These are phyloP conservation scores for Neogale vison DNA, from an alignment of 2,113 vertebrate species.

Conservation along the genomic window DNA sequence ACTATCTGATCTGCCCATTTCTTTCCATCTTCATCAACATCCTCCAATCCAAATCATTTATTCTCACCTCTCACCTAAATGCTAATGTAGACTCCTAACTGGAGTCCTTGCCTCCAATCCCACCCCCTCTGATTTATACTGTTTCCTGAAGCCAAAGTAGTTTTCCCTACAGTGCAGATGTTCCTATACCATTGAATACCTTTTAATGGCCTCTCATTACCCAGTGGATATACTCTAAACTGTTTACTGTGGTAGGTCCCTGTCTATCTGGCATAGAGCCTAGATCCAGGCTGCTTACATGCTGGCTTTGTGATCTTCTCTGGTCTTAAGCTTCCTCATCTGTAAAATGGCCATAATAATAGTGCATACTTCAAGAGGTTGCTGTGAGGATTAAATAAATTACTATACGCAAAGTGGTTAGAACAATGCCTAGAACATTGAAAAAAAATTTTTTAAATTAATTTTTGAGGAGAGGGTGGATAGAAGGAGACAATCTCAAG, in stretches of 20 bases:
- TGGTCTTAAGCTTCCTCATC: constrained; percentile 7
- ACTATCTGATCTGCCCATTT: background rate
- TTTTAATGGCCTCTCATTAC: background rate
- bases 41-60: background rate
- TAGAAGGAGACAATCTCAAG: background rate
- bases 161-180: background rate
- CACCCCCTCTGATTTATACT: background rate
- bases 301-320: background rate
- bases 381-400: background rate
- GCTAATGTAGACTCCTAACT: background rate
- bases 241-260: background rate
- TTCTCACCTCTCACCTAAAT: background rate
- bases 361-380: background rate
- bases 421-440: background rate
- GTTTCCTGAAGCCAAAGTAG: background rate
- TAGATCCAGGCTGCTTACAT: background rate
- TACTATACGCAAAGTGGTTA: background rate
- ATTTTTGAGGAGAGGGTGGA: background rate
- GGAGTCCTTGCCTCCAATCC: background rate
- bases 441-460: background rate
- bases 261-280: background rate
- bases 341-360: background rate
- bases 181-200: background rate
- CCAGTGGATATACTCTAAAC: background rate
- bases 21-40: background rate